Conservation (phyloP, 2,113 vertebrate genomes). For the Turnix velox region DNA sequence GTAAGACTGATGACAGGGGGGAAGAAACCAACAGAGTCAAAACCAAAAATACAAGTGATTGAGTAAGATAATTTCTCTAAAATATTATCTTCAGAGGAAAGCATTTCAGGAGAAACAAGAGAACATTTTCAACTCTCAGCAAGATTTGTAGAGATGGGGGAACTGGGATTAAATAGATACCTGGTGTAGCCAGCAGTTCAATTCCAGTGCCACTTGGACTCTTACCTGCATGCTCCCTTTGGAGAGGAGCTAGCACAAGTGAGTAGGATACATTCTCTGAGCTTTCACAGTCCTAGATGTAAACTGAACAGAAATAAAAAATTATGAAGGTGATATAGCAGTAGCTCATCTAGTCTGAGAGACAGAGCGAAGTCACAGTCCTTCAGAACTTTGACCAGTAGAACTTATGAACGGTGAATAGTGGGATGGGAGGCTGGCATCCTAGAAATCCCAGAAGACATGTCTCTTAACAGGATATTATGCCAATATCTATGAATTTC, state of each 20-base stretch:
- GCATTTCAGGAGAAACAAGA: neutral
- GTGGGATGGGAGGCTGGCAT: neutral
- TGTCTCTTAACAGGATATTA: neutral
- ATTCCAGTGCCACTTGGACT: accelerated
- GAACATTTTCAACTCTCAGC: neutral
- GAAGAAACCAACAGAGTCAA: neutral
- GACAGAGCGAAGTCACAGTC: neutral
- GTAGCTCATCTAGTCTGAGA: neutral
- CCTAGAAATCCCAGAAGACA: neutral
- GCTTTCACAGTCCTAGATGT: neutral
- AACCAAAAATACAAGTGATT: neutral
- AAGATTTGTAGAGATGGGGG: neutral
- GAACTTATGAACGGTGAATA: neutral
- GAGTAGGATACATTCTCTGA: neutral
- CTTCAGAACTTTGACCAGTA: neutral
- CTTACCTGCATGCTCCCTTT: neutral
- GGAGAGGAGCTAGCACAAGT: neutral
- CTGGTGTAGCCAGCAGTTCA: neutral
- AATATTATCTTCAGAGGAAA: neutral
- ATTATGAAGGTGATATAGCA: neutral
- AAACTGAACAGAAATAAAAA: neutral
- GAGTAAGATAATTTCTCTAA: neutral
- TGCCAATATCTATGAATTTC: neutral
- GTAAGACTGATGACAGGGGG: neutral
- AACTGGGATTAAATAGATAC: neutral